Base-by-base conservation (phyloP, 1,140 invertebrate genomes). In the Drosophila saltans region DNA sequence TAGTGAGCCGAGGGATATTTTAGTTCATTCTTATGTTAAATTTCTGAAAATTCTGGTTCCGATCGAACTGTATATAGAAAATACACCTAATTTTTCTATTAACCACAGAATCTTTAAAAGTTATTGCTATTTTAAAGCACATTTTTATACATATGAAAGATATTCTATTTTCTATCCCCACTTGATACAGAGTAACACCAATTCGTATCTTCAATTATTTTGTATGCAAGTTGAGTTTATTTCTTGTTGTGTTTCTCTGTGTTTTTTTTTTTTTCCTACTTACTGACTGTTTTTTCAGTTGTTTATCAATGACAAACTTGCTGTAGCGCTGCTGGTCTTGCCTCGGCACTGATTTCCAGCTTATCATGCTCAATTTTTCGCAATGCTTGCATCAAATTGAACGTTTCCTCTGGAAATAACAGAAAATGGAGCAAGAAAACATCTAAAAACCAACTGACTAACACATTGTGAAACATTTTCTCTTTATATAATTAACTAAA, bases 301-400 rank as follows among this genome's bases (percentile, higher is more conserved):
- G 63, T 60, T 88, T 86, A 86, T 88, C 80, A 77, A 69, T 76
- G 80, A 58, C 68, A 75, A 78, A 57, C n/a, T 48, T 40, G 48
- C 26, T 69, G 55, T 36, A 7, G 24, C 55, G 65, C 66, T 75
- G 41, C 65, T 41, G 28, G 28, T 58, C 21, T 57, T 40, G 63
- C 48, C 52, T 66, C 48, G 60, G 62, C 60, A 48, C 60, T 36
- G 72, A 45, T 77, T 71, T 77, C 69, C 62, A 55, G 55, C 69
- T 89, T 88, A 88, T 88, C 84, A 58, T 58, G 83, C 84, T 69
- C 43, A 78, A 78, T 89, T 86, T 80, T 89, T 83, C 76, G 84
- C 83, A 57, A 88, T 64, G 80, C 74, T 69, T 75, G 83, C 83
- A 88, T 69, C 83, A 80, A 88, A 72, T 75, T 77, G 21, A 67